Evolutionary conservation across 1,140 invertebrate species (phyloP), one percentile per base, ranked within the genome.

Genomic region (Caerostris extrusa): DNA sequence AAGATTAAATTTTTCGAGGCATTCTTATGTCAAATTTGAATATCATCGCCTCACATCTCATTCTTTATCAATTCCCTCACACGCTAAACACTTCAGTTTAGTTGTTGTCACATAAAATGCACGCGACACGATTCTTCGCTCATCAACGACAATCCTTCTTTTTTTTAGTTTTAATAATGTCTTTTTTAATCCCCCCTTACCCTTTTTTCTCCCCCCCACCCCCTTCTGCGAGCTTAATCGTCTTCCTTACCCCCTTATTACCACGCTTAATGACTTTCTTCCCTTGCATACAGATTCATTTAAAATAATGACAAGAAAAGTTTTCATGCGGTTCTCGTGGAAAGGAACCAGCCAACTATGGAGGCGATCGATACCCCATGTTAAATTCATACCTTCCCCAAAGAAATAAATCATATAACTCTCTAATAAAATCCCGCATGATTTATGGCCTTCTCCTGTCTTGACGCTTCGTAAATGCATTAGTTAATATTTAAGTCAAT

Each of bases 211-310:
- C 53, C 14, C 10, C 5, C 10, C n/a, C 67, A 3, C 12, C 4
- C 50, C 19, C 50, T 50, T 8, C 10, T 34, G n/a, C 19, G n/a
- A 10, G 8, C 34, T 77, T 77, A 77, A 77, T 77, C 71, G 71
- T 77, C 71, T 77, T 71, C 50, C 71, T 77, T 77, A 77, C 71
- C 71, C 34, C 71, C 71, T 77, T 77, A 77, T 77, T 77, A 77
- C 71, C 34, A 12, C 71, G 71, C 34, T 77, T 77, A 77, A 77
- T 77, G 71, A 77, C 71, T 77, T 77, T 77, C 34, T 50, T 77
- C 12, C 71, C 50, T 77, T 50, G 8, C 50, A 50, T 77, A 77
- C 71, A 12, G 71, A 77, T 77, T 77, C 71, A 77, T 77, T 77
- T 77, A 77, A 77, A 77, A 77, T 77, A 77, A 77, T 77, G 71